A percentile compares a stretch with the other conserved stretches of the same genome.
phyloP scores from a whole-genome alignment of 2,888 invertebrate species.

The Melanostoma scalare region DNA sequence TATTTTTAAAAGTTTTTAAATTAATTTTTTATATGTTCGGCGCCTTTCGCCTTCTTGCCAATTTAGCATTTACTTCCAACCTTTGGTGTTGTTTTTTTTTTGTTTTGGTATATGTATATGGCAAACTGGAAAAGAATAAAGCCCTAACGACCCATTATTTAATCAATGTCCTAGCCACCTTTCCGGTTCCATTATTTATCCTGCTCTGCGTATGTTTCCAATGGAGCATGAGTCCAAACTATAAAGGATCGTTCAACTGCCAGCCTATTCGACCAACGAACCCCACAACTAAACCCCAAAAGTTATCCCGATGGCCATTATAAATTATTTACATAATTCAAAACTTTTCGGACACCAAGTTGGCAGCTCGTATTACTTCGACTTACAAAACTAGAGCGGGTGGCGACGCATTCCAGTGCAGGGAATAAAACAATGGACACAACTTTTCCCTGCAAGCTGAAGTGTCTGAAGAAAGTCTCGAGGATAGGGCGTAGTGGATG shows the following conservation, averaged over 20 bases:
- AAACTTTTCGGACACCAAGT: slow-evolving; percentile 71
- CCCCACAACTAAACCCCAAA: slow-evolving; percentile 5
- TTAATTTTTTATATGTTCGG: too few relatives aligned
- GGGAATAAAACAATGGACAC: slow-evolving; percentile 34
- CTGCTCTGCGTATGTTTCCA: neutral
- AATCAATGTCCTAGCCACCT: slow-evolving; percentile 28
- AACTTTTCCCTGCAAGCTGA: slow-evolving; percentile 49
- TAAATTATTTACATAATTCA: slow-evolving; percentile 72
- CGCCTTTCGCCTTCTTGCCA: too few relatives aligned
- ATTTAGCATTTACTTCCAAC: too few relatives aligned
- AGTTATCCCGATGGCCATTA: slow-evolving; percentile 52
- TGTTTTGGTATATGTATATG: too few relatives aligned
- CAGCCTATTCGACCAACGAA: slow-evolving; percentile 24
- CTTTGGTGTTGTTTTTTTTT: too few relatives aligned
- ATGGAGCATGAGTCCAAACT: slow-evolving; percentile 6
- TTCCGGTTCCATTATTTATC: slow-evolving; percentile 1
- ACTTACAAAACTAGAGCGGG: slow-evolving; percentile 34
- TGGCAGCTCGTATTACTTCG: slow-evolving; percentile 63
- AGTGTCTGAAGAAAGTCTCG: neutral
- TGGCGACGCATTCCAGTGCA: slow-evolving; percentile 48
- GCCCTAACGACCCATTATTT: slow-evolving; percentile 43
- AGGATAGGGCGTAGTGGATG: neutral
- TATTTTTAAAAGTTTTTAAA: too few relatives aligned
- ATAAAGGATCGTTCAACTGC: slow-evolving; percentile 44
- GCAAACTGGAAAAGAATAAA: neutral